phyloP scores from a whole-genome alignment of 2,113 vertebrate species.

The Azemiops feae region DNA sequence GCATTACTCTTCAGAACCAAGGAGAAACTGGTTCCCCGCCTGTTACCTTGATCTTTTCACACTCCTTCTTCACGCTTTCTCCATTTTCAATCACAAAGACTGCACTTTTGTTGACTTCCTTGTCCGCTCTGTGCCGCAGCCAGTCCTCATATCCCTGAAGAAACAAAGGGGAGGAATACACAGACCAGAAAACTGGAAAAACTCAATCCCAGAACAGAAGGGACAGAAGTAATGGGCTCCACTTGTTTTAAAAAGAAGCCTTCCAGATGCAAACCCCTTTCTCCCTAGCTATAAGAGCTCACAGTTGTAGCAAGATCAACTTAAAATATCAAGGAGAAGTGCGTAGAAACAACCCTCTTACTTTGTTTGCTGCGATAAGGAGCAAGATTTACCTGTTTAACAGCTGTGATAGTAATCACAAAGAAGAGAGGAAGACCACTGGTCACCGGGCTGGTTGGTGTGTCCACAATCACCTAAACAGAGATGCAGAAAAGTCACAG shows the following conservation, averaged over 20 bases:
- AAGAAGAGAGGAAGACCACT: slow-evolving; percentile 97
- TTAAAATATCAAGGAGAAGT: not conserved
- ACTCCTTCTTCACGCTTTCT: slow-evolving; percentile 79
- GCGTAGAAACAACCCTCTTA: not conserved
- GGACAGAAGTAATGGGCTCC: not conserved
- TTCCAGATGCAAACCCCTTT: not conserved
- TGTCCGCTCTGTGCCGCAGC: slow-evolving; percentile 95
- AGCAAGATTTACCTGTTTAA: slow-evolving; percentile 85
- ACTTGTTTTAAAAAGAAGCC: not conserved
- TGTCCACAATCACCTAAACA: slow-evolving; percentile 93
- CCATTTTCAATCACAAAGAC: slow-evolving; percentile 86
- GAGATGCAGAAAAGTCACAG: not conserved
- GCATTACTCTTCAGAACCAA: not conserved
- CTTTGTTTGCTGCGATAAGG: not conserved
- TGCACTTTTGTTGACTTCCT: slow-evolving; percentile 91
- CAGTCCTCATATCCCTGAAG: slow-evolving; percentile 97
- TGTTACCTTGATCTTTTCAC: slow-evolving; percentile 93
- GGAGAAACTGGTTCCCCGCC: not conserved
- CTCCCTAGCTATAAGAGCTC: not conserved
- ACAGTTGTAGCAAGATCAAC: not conserved
- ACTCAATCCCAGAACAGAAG: not conserved
- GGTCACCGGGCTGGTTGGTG: slow-evolving; percentile 95
- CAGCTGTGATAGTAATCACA: slow-evolving; percentile 95
- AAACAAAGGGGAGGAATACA: slow-evolving; percentile 26
- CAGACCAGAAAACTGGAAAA: not conserved